Evolutionary conservation across 2,888 invertebrate genomes (phyloP), one percentile per base, ranked within the genome.

Genomic region (Ochropacha duplaris): DNA sequence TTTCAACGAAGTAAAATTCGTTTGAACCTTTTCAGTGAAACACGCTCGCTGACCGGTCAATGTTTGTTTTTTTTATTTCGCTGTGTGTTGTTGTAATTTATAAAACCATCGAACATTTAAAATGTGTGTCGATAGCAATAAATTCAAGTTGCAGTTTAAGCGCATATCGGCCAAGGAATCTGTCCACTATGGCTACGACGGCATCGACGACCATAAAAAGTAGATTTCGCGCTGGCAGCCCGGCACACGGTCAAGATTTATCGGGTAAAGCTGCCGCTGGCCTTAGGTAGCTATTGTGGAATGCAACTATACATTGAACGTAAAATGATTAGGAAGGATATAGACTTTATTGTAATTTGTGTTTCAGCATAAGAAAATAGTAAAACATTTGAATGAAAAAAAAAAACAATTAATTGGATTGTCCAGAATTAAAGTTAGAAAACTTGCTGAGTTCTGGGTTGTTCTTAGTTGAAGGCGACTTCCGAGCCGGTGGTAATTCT

Each of bases 141-240:
- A 86, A 88, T 86, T 74, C 62, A 77, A 71, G 70, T 66, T 67
- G 71, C 74, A 76, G 71, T 76, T 78, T 81, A 79, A 82, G 76
- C 71, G 72, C 79, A 86, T 82, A 87, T 88, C 87, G 86, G 80
- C 81, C 83, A 84, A 84, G 86, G 86, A 81, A 88, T 87, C 82
- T 80, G 81, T 79, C 79, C 74, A 77, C 73, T 82, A 81, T 72
- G 79, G 82, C 76, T 68, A 72, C 66, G 66, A 31, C 19, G 51
- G 39, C 39, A 66, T 57, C 73, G 66, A 74, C 71, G 74, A 72
- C 81, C 77, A 85, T 86, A 88, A 87, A 89, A 88, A 88, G 84
- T 87, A 79, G 84, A 84, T 82, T 85, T 84, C 76, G 74, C 85
- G 77, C 76, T 78, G 79, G 73, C 78, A 72, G 79, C 82, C 78